Evolutionary conservation across 2,888 invertebrate genomes (phyloP).

Genomic region (Phrixothrix hirtus): DNA sequence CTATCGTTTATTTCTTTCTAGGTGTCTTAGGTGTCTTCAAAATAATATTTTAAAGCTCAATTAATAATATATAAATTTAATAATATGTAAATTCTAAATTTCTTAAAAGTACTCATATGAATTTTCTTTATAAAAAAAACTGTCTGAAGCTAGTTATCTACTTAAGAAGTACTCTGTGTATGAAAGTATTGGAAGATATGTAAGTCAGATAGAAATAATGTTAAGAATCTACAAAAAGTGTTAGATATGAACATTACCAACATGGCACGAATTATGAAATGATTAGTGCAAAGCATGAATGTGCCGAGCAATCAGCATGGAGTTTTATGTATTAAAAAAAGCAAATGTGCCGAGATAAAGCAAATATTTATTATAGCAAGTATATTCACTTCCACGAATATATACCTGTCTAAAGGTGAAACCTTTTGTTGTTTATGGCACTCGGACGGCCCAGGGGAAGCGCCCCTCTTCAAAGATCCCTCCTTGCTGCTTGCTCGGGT

Average conservation of each 20-base stretch:
- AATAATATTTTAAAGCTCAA: too few relatives aligned
- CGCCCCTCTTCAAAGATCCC: conserved; percentile 56
- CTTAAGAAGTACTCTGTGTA: too few relatives aligned
- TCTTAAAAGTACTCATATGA: too few relatives aligned
- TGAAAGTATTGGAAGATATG: too few relatives aligned
- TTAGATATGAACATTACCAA: conserved; percentile 12
- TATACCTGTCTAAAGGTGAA: conserved; percentile 56
- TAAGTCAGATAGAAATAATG: too few relatives aligned
- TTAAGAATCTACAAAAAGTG: background rate
- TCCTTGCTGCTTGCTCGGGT: conserved; percentile 58
- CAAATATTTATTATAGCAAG: conserved; percentile 5
- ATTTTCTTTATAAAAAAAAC: too few relatives aligned
- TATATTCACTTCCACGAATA: conserved; percentile 12
- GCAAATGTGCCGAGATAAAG: conserved; percentile 18
- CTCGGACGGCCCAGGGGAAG: conserved; percentile 52
- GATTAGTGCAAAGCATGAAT: conserved; percentile 33
- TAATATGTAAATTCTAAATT: too few relatives aligned
- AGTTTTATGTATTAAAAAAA: conserved; percentile 46
- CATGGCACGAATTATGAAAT: conserved; percentile 9
- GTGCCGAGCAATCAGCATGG: conserved; percentile 56
- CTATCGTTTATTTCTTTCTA: too few relatives aligned
- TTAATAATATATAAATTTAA: too few relatives aligned
- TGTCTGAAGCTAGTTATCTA: too few relatives aligned
- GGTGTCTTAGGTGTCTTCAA: too few relatives aligned
- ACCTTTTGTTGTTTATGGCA: conserved; percentile 55